Evolutionary conservation across 92 coral and sea anemone species (phyloP).

Genomic region (Actinernus sp.): DNA sequence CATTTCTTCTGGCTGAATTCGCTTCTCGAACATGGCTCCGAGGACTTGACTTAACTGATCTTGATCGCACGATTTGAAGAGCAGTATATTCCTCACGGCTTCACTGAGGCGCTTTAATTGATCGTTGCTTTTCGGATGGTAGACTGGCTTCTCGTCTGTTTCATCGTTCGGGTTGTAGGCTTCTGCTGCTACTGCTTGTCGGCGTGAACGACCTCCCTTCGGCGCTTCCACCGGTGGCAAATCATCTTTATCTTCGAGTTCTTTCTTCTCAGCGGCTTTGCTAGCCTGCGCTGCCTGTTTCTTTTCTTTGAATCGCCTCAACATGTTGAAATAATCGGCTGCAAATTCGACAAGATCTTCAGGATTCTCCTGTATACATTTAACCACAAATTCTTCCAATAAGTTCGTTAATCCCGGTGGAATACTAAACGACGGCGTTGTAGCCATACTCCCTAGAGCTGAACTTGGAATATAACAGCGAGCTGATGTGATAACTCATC

Average conservation of each 20-base stretch:
- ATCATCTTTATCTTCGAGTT: conserved; percentile 65
- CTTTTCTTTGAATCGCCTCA: conserved; percentile 71
- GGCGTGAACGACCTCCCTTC: conserved; percentile 74
- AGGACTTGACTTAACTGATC: conserved; percentile 88
- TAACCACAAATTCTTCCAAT: conserved; percentile 96
- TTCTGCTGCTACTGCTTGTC: conserved; percentile 97
- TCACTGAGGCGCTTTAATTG: conserved; percentile 83
- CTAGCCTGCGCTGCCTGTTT: conserved; percentile 34
- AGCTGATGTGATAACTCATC: conserved; percentile 23
- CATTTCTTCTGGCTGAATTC: conserved; percentile 75
- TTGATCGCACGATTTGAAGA: conserved; percentile 90
- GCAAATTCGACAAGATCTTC: conserved; percentile 95
- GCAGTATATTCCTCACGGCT: conserved; percentile 84
- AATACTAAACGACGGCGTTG: conserved; percentile 64
- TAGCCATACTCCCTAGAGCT: conserved; percentile 88
- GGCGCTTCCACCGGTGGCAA: conserved; percentile 83
- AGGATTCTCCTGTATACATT: conserved; percentile 96
- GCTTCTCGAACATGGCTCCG: conserved; percentile 93
- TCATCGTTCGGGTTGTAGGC: conserved; percentile 91
- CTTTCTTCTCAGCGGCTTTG: conserved; percentile 71
- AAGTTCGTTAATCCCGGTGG: conserved; percentile 94
- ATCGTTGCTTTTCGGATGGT: conserved; percentile 91
- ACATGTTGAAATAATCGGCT: conserved; percentile 94
- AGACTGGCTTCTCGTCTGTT: conserved; percentile 64
- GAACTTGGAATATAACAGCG: background rate